A percentile compares a stretch with the other conserved stretches of the same genome.
Evolutionary conservation across 1,140 invertebrate species (phyloP).

Genomic region (Pachyrhynchus sulphureomaculatus): DNA sequence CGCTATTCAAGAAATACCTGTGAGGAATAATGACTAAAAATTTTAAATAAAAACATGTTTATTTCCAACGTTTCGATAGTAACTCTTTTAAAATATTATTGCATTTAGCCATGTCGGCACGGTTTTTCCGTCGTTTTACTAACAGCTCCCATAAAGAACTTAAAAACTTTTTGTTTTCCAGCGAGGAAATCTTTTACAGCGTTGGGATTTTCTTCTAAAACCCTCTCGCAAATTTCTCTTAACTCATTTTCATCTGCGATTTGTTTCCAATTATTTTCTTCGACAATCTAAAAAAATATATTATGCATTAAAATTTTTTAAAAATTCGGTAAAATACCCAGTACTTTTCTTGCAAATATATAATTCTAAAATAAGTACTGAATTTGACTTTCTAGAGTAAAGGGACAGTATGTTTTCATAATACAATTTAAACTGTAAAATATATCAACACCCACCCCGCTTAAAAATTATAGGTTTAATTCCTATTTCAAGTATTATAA

Average conservation of each 20-base stretch:
- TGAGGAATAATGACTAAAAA: too few relatives aligned
- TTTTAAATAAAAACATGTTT: background rate
- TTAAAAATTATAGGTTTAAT: too few relatives aligned
- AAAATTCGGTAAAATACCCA: too few relatives aligned
- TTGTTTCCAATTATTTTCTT: constrained; percentile 63
- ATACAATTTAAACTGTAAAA: too few relatives aligned
- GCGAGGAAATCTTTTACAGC: constrained; percentile 64
- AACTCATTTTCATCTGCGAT: constrained; percentile 64
- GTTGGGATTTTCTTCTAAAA: constrained; percentile 68
- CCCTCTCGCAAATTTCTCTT: constrained; percentile 59
- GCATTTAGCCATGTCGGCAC: constrained; percentile 65
- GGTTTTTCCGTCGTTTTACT: constrained; percentile 59
- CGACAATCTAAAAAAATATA: constrained; percentile 57
- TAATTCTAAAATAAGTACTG: too few relatives aligned
- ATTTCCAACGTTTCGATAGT: constrained; percentile 41
- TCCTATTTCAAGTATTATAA: too few relatives aligned
- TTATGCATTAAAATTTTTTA: too few relatives aligned
- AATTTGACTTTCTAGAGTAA: too few relatives aligned
- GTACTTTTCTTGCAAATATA: too few relatives aligned
- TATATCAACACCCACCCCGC: too few relatives aligned
- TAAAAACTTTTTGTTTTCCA: constrained; percentile 71
- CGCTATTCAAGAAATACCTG: too few relatives aligned
- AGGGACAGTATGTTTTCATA: too few relatives aligned
- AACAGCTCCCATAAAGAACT: constrained; percentile 62
- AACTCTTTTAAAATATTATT: constrained; percentile 62